Conservation (phyloP, 2,797 vertebrate species). For the Zenarchopterus dispar region DNA sequence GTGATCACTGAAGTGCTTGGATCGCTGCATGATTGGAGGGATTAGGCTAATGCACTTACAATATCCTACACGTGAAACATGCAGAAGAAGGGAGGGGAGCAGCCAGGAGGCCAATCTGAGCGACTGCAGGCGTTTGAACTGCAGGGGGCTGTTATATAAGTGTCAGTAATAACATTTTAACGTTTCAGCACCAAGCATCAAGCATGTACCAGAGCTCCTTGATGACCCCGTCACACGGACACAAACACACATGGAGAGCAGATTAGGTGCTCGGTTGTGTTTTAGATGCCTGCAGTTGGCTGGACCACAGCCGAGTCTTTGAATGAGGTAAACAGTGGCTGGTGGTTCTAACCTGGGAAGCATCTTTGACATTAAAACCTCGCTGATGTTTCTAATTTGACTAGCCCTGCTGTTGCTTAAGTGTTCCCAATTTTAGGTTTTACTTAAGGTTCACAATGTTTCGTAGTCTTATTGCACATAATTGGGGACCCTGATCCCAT, state of each 20-base stretch:
- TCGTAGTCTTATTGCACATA: no score
- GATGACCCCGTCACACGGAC: neutral
- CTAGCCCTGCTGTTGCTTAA: no score
- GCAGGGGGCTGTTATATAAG: slow-evolving; percentile 39
- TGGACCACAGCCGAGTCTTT: slow-evolving; percentile 12
- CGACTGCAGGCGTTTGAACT: slow-evolving; percentile 47
- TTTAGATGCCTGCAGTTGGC: slow-evolving; percentile 11
- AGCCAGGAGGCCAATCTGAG: slow-evolving; percentile 57
- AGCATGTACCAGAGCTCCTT: neutral
- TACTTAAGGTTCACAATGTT: no score
- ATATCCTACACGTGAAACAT: slow-evolving; percentile 65
- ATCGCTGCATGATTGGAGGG: slow-evolving; percentile 75
- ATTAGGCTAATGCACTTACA: slow-evolving; percentile 90
- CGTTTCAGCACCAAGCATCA: neutral
- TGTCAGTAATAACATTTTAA: neutral
- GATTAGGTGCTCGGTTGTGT: slow-evolving; percentile 2
- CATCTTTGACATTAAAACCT: no score
- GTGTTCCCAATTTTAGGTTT: no score
- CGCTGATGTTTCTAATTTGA: no score
- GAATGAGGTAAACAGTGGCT: slow-evolving; percentile 13
- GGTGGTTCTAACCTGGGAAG: no score
- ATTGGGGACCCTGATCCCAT: no score
- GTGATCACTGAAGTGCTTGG: slow-evolving; percentile 51
- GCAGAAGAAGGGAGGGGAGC: slow-evolving; percentile 50
- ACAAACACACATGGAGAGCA: slow-evolving; percentile 7